These are phyloP conservation scores for Xylocampa areola DNA, from an alignment of 2,888 invertebrate species.

Conservation along the genomic window DNA sequence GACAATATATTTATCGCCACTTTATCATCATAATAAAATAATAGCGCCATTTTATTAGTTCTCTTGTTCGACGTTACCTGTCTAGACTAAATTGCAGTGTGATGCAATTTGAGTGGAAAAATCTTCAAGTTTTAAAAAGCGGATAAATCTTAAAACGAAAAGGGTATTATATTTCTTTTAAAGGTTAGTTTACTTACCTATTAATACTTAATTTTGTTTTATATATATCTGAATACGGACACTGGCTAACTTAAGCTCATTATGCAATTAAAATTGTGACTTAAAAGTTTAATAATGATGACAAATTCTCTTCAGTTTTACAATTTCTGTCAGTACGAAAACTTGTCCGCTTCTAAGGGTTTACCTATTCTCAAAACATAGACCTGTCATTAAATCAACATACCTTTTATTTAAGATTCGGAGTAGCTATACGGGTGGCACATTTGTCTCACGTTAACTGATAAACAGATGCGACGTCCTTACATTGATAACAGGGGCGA, in stretches of 20 bases:
- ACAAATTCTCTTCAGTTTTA: no score
- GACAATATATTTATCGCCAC: slow-evolving; percentile 50
- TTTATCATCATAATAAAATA: slow-evolving; percentile 49
- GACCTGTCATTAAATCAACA: slow-evolving; percentile 67
- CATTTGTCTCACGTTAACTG: slow-evolving; percentile 78
- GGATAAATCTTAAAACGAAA: neutral
- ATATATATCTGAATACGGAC: no score
- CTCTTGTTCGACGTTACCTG: slow-evolving; percentile 37
- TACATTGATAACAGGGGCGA: slow-evolving; percentile 81
- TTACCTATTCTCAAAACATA: slow-evolving; percentile 60
- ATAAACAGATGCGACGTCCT: slow-evolving; percentile 85
- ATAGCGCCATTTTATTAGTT: slow-evolving; percentile 41
- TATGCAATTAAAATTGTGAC: no score
- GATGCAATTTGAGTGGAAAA: slow-evolving; percentile 45
- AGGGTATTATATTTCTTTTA: no score
- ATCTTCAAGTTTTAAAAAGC: no score
- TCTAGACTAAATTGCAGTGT: slow-evolving; percentile 49
- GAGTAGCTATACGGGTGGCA: slow-evolving; percentile 82
- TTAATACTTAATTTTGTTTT: no score
- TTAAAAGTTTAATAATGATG: no score
- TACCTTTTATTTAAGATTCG: slow-evolving; percentile 60
- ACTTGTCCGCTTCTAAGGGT: no score
- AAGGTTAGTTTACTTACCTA: no score
- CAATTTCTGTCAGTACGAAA: no score
- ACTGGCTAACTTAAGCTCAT: no score